phyloP scores from a whole-genome alignment of 2,797 vertebrate species.

The Alexandromys oeconomus region DNA sequence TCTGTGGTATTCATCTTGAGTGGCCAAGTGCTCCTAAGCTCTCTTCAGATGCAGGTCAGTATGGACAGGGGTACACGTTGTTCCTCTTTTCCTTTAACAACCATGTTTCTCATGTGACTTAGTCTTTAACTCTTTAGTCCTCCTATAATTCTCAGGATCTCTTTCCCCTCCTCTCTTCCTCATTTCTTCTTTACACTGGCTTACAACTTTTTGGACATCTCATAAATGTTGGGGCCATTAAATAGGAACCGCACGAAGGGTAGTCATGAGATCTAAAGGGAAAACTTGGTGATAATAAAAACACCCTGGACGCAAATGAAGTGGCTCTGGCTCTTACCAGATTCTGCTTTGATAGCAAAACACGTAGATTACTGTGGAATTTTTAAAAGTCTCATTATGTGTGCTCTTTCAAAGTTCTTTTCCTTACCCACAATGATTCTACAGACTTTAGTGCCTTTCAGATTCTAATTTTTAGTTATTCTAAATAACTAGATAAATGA shows the following conservation, averaged over 20 bases:
- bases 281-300: neutral
- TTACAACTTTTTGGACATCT: slow-evolving; percentile 21
- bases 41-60: neutral
- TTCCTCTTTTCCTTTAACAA: neutral
- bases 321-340: neutral
- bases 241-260: neutral
- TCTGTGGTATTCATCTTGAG: neutral
- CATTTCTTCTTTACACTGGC: neutral
- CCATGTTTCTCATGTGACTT: neutral
- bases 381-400: slow-evolving; percentile 12
- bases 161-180: neutral
- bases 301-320: neutral
- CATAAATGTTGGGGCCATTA: neutral
- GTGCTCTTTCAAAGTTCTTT: slow-evolving; percentile 21
- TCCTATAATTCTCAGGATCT: neutral
- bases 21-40: neutral
- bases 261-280: neutral
- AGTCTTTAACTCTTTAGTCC: neutral
- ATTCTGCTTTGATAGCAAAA: slow-evolving; percentile 25
- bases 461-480: slow-evolving; percentile 25
- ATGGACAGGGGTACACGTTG: neutral
- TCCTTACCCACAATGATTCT: neutral
- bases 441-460: slow-evolving; percentile 38
- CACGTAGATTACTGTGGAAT: neutral
- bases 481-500: neutral